phyloP scores from a whole-genome alignment of 2,113 vertebrate species.

The Rousettus leschenaultii region DNA sequence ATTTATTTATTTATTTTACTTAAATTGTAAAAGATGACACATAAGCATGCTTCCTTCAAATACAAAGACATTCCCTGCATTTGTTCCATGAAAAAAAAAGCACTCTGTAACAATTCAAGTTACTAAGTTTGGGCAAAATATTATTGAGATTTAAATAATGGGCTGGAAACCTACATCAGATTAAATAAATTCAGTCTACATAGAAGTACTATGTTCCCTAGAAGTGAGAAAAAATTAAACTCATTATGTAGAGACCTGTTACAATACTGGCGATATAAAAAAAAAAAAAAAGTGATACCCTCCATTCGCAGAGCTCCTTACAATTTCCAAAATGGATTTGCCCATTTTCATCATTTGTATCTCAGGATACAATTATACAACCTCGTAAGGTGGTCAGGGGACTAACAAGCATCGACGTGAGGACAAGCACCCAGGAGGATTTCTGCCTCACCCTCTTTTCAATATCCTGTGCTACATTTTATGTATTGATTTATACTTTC shows the following conservation, averaged over 20 bases:
- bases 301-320: neutral
- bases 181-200: neutral
- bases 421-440: neutral
- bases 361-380: neutral
- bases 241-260: neutral
- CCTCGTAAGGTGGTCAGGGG: neutral
- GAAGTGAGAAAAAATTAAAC: conserved; percentile 28
- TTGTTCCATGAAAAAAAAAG: neutral
- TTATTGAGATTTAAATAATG: neutral
- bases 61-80: neutral
- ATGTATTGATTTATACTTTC: neutral
- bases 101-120: neutral
- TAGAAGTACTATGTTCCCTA: neutral
- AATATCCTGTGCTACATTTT: neutral
- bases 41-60: neutral
- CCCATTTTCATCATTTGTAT: neutral
- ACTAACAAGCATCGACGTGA: neutral
- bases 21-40: neutral
- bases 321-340: neutral
- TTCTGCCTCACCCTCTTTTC: neutral
- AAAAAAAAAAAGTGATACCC: neutral
- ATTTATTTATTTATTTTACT: neutral
- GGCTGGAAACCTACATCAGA: neutral
- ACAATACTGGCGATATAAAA: neutral
- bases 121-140: neutral